phyloP scores from a whole-genome alignment of 2,888 invertebrate genomes.

The Chloromyia formosa region DNA sequence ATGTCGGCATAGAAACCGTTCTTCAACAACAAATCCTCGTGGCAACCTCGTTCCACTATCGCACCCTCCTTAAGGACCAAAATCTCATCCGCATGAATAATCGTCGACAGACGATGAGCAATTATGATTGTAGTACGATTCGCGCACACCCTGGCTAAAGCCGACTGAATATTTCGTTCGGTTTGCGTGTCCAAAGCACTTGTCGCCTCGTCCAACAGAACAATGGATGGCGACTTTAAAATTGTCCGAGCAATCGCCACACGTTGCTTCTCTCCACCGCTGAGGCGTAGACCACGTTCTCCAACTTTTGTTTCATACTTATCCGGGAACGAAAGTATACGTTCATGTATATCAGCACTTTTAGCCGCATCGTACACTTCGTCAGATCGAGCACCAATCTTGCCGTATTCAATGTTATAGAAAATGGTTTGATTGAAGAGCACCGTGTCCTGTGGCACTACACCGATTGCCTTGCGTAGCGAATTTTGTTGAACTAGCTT shows the following conservation, averaged over 20 bases:
- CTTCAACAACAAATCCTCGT: slow-evolving; percentile 71
- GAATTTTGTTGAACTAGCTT: slow-evolving; percentile 85
- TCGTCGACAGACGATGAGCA: slow-evolving; percentile 92
- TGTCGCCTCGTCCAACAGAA: slow-evolving; percentile 94
- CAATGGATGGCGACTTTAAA: slow-evolving; percentile 88
- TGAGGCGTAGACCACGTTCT: slow-evolving; percentile 91
- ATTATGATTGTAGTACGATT: slow-evolving; percentile 93
- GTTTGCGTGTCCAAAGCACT: slow-evolving; percentile 96
- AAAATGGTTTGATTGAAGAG: slow-evolving; percentile 92
- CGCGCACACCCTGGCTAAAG: slow-evolving; percentile 83
- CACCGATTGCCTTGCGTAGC: slow-evolving; percentile 84
- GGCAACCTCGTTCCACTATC: slow-evolving; percentile 90
- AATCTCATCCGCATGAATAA: slow-evolving; percentile 95
- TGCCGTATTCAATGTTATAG: slow-evolving; percentile 96
- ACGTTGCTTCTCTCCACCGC: slow-evolving; percentile 97
- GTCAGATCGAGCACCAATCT: slow-evolving; percentile 77
- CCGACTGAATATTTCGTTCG: slow-evolving; percentile 92
- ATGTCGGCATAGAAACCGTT: slow-evolving; percentile 86
- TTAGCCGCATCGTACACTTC: slow-evolving; percentile 90
- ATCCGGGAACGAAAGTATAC: slow-evolving; percentile 90
- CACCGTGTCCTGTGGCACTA: slow-evolving; percentile 97
- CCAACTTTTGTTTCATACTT: slow-evolving; percentile 91
- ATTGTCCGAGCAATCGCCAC: slow-evolving; percentile 96
- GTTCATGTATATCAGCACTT: slow-evolving; percentile 93
- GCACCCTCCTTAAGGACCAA: slow-evolving; percentile 90